These are phyloP conservation scores for Coluber constrictor DNA, from an alignment of 2,797 vertebrate genomes.

Conservation along the genomic window DNA sequence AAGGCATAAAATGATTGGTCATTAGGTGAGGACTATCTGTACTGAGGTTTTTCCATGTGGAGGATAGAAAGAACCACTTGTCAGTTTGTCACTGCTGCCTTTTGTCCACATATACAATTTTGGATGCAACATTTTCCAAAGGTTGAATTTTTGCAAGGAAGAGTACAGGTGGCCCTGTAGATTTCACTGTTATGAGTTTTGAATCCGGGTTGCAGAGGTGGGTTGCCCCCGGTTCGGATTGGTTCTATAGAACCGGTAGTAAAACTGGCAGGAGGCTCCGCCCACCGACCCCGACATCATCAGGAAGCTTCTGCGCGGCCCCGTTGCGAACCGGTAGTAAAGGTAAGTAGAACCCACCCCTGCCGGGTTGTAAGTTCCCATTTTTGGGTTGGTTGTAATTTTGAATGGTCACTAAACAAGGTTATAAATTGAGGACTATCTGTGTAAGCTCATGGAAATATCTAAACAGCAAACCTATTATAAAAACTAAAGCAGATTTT, in stretches of 20 bases:
- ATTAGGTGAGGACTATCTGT: not conserved
- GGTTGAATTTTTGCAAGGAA: not conserved
- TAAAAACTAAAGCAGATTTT: not conserved
- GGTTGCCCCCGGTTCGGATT: no score
- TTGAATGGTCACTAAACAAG: not conserved
- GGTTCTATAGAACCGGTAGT: no score
- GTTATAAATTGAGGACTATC: not conserved
- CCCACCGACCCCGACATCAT: no score
- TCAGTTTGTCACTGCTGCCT: not conserved
- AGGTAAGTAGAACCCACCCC: no score
- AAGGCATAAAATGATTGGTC: not conserved
- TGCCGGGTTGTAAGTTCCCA: not conserved
- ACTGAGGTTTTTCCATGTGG: not conserved
- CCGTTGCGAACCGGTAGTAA: no score
- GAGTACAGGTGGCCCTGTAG: not conserved
- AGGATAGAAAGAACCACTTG: not conserved
- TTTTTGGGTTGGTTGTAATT: not conserved
- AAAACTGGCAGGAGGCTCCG: no score
- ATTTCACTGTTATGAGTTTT: not conserved
- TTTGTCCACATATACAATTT: not conserved
- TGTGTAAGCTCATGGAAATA: not conserved
- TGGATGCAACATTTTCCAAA: not conserved
- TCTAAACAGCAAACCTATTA: not conserved
- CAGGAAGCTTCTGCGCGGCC: no score
- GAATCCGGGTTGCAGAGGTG: no score